phyloP scores from a whole-genome alignment of 2,113 vertebrate species.

The Platysternon megacephalum region DNA sequence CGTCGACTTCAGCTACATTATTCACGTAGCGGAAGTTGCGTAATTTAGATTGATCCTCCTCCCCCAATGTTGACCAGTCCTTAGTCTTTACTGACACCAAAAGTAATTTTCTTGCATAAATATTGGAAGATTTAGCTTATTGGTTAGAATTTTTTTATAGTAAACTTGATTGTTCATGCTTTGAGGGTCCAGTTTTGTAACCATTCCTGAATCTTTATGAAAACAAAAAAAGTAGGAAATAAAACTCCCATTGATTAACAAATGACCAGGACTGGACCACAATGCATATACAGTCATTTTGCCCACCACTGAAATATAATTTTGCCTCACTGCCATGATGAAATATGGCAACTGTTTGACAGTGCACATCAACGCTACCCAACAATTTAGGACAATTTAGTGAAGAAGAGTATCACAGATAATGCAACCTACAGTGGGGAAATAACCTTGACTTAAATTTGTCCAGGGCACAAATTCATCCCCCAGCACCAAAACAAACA shows the following conservation, averaged over 20 bases:
- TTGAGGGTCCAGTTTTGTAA: not conserved
- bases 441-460: not conserved
- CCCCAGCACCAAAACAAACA: not conserved
- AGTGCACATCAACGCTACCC: not conserved
- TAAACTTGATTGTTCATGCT: not conserved
- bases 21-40: no score
- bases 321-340: fast-evolving
- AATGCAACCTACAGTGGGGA: not conserved
- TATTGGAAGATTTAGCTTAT: not conserved
- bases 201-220: not conserved
- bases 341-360: not conserved
- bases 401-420: not conserved
- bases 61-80: no score
- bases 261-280: not conserved
- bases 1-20: no score
- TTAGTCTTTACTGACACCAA: not conserved
- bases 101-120: not conserved
- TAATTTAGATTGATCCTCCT: no score
- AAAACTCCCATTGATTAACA: not conserved
- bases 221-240: not conserved
- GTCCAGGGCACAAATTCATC: not conserved
- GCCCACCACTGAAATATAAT: not conserved
- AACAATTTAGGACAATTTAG: not conserved
- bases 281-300: not conserved
- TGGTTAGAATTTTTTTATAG: not conserved